phyloP scores from a whole-genome alignment of 2,797 vertebrate genomes.

The Anisognathus igniventris region DNA sequence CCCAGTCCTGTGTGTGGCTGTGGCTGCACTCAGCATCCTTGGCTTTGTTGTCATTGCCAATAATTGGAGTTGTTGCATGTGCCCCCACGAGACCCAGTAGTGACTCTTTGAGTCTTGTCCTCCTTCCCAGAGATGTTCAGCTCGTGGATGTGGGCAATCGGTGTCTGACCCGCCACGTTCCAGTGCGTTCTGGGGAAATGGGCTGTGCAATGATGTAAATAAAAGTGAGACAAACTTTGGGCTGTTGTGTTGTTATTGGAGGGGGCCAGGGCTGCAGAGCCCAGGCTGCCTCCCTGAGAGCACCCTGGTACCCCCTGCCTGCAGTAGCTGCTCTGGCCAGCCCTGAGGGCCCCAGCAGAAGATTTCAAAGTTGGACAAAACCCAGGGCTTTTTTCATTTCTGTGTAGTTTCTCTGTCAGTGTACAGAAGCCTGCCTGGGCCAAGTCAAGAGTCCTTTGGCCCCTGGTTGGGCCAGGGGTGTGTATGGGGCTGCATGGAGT shows the following conservation, averaged over 20 bases:
- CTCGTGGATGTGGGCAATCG: neutral
- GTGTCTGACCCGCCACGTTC: neutral
- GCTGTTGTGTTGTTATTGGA: neutral
- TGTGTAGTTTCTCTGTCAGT: neutral
- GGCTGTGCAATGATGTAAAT: constrained; percentile 64
- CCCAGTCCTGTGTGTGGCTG: fast-evolving
- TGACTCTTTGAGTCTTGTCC: neutral
- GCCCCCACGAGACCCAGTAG: neutral
- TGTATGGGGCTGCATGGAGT: fast-evolving
- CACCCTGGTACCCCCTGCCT: fast-evolving
- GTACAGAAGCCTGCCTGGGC: neutral
- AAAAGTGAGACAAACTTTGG: constrained; percentile 32
- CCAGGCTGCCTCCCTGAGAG: neutral
- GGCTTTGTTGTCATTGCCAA: neutral
- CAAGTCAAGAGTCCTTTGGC: neutral
- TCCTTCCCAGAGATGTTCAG: neutral
- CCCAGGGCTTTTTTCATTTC: neutral
- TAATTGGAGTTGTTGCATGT: neutral
- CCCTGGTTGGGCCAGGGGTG: too few relatives aligned
- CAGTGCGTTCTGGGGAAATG: neutral
- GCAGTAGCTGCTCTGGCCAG: neutral
- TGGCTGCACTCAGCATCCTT: neutral
- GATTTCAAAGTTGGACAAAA: neutral
- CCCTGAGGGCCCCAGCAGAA: neutral
- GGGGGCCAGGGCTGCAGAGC: neutral